Conservation (phyloP, 2,797 vertebrate genomes). For the Silurus aristotelis region DNA sequence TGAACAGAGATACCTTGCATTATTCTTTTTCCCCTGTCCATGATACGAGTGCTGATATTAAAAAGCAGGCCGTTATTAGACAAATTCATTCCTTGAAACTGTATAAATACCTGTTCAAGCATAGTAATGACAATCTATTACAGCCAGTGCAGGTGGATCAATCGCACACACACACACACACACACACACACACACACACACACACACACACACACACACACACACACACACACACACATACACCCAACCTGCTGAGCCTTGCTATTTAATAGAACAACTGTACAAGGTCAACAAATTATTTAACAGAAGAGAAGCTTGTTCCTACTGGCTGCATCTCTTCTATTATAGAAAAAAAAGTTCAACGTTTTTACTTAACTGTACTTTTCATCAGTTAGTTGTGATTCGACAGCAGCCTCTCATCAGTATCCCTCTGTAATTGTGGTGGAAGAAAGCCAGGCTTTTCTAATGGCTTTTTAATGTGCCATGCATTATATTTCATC, state of each 20-base stretch:
- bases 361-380: constrained; percentile 9
- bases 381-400: constrained; percentile 12
- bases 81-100: not conserved
- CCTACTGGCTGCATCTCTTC: constrained; percentile 5
- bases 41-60: not conserved
- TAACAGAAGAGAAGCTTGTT: constrained; percentile 36
- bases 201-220: constrained; percentile 7
- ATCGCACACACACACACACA: constrained; percentile 24
- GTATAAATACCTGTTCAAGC: constrained; percentile 10
- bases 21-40: not conserved
- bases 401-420: constrained; percentile 13
- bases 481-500: constrained; percentile 43
- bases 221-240: constrained; percentile 22
- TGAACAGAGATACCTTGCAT: not conserved
- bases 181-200: constrained; percentile 21
- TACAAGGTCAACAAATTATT: constrained; percentile 45
- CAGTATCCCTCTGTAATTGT: constrained; percentile 48
- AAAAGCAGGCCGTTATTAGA: not conserved
- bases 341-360: not conserved
- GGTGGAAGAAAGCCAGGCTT: constrained; percentile 40
- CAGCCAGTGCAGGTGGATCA: constrained; percentile 20
- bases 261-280: constrained; percentile 42
- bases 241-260: constrained; percentile 29
- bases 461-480: constrained; percentile 49
- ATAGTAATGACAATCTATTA: constrained; percentile 50